Evolutionary conservation across 2,113 vertebrate genomes (phyloP).

Genomic region (Oreochromis aureus): DNA sequence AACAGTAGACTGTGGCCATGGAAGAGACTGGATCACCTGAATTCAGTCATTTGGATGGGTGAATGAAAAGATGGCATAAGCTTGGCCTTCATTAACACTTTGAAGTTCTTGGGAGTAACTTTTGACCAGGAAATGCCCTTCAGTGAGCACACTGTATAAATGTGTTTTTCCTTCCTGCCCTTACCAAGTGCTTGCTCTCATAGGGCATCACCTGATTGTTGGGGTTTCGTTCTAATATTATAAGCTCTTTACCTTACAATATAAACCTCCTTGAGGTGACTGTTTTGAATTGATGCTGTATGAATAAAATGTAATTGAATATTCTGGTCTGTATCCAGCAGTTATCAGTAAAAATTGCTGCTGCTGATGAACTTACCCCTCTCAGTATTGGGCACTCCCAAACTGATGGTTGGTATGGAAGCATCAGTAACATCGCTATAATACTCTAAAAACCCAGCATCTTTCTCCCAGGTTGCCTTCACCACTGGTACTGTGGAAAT

Average conservation of each 20-base stretch:
- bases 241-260: not conserved
- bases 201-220: not conserved
- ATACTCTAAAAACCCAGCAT: slow-evolving; percentile 80
- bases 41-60: too few relatives aligned
- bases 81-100: too few relatives aligned
- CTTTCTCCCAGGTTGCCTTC: slow-evolving; percentile 85
- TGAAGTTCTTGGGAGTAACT: too few relatives aligned
- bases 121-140: too few relatives aligned
- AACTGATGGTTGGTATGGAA: slow-evolving; percentile 80
- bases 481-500: slow-evolving; percentile 81
- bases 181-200: too few relatives aligned
- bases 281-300: not conserved
- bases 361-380: slow-evolving; percentile 71
- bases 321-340: not conserved
- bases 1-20: too few relatives aligned
- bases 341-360: not conserved
- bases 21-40: too few relatives aligned
- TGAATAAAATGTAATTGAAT: not conserved
- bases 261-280: not conserved
- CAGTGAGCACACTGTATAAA: too few relatives aligned
- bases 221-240: not conserved
- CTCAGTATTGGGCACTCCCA: slow-evolving; percentile 87
- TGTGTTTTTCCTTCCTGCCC: too few relatives aligned
- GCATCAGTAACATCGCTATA: slow-evolving; percentile 83
- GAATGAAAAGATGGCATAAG: too few relatives aligned